Percentiles rank a stretch among this genome's conserved stretches.
These are phyloP conservation scores for Picus viridis DNA, from an alignment of 2,797 vertebrate species.

Conservation along the genomic window DNA sequence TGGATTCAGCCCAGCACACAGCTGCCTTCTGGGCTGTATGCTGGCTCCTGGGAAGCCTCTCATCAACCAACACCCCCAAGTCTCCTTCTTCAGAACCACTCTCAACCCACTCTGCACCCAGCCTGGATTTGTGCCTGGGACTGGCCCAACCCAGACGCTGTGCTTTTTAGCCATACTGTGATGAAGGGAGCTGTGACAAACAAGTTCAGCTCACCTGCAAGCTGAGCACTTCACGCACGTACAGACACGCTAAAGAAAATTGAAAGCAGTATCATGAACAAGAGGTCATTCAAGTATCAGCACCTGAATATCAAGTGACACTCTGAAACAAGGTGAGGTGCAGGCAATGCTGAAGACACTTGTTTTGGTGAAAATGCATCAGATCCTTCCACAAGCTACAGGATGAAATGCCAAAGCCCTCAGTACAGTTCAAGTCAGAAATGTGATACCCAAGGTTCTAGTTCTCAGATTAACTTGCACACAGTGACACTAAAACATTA, in stretches of 20 bases:
- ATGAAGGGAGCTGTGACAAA: neutral
- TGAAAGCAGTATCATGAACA: neutral
- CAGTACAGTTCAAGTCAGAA: neutral
- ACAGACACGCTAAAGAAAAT: neutral
- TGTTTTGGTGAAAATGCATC: neutral
- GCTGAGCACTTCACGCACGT: neutral
- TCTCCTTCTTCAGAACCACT: too few relatives aligned
- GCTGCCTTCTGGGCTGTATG: too few relatives aligned
- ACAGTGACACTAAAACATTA: neutral
- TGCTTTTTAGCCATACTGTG: neutral
- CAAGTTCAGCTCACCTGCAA: neutral
- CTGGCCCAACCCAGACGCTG: neutral
- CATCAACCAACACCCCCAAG: too few relatives aligned
- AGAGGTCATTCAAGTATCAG: neutral
- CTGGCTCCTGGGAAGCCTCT: too few relatives aligned
- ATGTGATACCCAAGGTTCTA: neutral
- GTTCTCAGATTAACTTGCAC: neutral
- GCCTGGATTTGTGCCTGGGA: too few relatives aligned
- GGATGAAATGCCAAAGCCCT: neutral
- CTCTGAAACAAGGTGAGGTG: neutral
- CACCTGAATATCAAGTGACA: neutral
- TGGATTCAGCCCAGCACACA: too few relatives aligned
- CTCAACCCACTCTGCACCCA: too few relatives aligned
- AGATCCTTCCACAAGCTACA: neutral
- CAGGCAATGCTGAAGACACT: neutral